These are phyloP conservation scores for Platygyra sinensis DNA, from an alignment of 64 coral and sea anemone species.

Conservation along the genomic window DNA sequence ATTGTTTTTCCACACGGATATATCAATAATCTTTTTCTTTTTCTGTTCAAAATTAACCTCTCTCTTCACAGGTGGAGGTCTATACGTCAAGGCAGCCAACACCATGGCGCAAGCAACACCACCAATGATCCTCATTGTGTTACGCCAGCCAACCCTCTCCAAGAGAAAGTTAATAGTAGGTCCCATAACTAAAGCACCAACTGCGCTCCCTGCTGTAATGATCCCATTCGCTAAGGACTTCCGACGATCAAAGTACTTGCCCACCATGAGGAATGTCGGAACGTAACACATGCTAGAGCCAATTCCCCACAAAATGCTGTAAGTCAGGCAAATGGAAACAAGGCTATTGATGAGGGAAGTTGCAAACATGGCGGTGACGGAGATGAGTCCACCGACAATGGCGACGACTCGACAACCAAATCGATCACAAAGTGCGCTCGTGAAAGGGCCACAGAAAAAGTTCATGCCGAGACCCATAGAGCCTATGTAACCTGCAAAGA, in stretches of 20 bases:
- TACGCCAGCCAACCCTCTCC: slow-evolving; percentile 49
- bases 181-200: slow-evolving; percentile 58
- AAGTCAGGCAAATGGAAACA: slow-evolving; percentile 62
- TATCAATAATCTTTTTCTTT: slow-evolving; percentile 49
- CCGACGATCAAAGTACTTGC: slow-evolving; percentile 57
- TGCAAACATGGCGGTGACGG: slow-evolving; percentile 31
- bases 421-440: slow-evolving; percentile 41
- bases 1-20: slow-evolving; percentile 66
- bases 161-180: slow-evolving; percentile 52
- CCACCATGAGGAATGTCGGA: slow-evolving; percentile 59
- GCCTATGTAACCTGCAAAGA: slow-evolving; percentile 50
- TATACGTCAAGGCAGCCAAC: slow-evolving; percentile 11
- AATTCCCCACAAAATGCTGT: slow-evolving; percentile 48
- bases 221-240: slow-evolving; percentile 61
- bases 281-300: slow-evolving; percentile 69
- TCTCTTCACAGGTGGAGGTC: slow-evolving; percentile 10
- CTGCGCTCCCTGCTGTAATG: slow-evolving; percentile 41
- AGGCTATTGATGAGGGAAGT: slow-evolving; percentile 38
- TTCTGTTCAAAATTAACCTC: background rate
- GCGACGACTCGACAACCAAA: slow-evolving; percentile 39
- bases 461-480: slow-evolving; percentile 57
- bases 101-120: background rate
- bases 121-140: slow-evolving; percentile 52
- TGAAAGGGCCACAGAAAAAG: slow-evolving; percentile 60
- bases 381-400: slow-evolving; percentile 47